Percentiles rank a stretch among this genome's conserved stretches.
Conservation (phyloP, 2,113 vertebrate species). For the Patagioenas fasciata region DNA sequence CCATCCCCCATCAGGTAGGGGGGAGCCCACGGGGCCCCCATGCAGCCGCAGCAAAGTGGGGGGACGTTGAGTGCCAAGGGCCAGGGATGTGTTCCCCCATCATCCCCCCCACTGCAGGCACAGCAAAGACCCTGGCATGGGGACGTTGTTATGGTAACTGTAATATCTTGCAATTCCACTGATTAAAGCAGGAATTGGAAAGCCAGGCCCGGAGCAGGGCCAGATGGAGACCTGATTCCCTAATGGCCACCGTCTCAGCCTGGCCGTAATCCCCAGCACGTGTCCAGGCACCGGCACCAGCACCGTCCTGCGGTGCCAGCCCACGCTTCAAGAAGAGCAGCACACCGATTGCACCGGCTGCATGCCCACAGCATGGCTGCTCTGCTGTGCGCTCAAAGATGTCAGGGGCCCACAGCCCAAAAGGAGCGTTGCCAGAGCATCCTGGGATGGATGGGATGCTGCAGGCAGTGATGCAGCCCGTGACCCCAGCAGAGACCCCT, state of each 20-base stretch:
- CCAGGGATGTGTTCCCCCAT: accelerated
- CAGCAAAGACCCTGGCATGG: accelerated
- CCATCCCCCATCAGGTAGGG: accelerated
- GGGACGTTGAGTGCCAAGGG: accelerated
- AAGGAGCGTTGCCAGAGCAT: neutral
- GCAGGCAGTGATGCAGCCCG: neutral
- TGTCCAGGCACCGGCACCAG: neutral
- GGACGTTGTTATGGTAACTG: slow-evolving; percentile 51
- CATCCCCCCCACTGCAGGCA: neutral
- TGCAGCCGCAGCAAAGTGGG: accelerated
- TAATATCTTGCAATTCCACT: slow-evolving; percentile 48
- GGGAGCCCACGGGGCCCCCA: neutral
- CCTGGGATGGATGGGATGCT: accelerated
- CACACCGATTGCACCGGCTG: accelerated
- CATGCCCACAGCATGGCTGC: accelerated
- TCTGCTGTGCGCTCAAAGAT: neutral
- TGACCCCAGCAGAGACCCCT: accelerated
- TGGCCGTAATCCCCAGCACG: slow-evolving; percentile 43
- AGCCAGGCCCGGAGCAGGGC: neutral
- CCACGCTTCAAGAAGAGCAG: neutral
- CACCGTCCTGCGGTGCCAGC: neutral
- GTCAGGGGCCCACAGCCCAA: accelerated
- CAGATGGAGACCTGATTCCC: slow-evolving; percentile 71
- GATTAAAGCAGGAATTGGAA: slow-evolving; percentile 61
- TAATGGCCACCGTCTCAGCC: slow-evolving; percentile 36